phyloP scores from a whole-genome alignment of 2,797 vertebrate genomes.

The Falco rusticolus region DNA sequence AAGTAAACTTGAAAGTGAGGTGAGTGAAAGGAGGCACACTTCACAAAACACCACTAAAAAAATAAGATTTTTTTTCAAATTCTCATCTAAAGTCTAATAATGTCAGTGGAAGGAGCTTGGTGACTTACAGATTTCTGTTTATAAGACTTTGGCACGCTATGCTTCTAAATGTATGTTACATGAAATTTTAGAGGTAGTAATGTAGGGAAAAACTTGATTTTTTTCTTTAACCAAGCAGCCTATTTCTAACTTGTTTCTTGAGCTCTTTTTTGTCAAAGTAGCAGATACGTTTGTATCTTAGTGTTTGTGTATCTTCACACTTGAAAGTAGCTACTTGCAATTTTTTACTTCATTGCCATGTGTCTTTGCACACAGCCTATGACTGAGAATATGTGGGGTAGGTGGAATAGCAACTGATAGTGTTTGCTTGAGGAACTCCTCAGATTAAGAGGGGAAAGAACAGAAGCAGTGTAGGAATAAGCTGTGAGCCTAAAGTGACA shows the following conservation, averaged over 20 bases:
- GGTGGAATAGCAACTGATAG: background rate
- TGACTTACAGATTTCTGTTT: background rate
- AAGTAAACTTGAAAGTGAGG: background rate
- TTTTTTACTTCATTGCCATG: background rate
- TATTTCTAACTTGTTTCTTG: background rate
- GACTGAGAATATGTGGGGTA: background rate
- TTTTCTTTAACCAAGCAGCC: background rate
- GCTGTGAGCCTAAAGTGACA: background rate
- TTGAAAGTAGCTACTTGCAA: background rate
- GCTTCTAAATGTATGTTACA: background rate
- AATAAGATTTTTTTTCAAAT: accelerated
- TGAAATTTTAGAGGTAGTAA: background rate
- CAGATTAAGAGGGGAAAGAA: background rate
- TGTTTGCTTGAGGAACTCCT: background rate
- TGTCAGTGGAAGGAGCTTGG: background rate
- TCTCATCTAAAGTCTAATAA: background rate
- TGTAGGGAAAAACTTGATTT: background rate
- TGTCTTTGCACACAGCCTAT: background rate
- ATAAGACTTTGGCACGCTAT: background rate
- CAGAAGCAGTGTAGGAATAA: background rate
- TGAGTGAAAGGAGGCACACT: background rate
- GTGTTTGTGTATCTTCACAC: background rate
- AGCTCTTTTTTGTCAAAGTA: background rate
- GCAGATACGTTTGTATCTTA: background rate
- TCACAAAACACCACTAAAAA: background rate